Evolutionary conservation across 1,140 invertebrate species (phyloP).

Genomic region (Thaumatotibia leucotreta): DNA sequence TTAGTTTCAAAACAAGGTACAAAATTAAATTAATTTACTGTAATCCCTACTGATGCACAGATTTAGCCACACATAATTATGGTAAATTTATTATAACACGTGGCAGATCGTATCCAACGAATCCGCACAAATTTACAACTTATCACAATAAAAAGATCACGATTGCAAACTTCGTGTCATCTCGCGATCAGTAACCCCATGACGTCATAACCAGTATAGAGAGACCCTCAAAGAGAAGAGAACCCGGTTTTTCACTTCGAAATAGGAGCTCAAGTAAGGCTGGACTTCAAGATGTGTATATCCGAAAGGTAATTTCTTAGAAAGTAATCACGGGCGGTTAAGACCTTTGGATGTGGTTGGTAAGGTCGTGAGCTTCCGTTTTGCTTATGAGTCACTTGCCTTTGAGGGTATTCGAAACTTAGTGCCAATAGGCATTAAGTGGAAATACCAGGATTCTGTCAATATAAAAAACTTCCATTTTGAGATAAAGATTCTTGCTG

Average conservation of each 20-base stretch:
- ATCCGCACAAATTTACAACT: too few relatives aligned
- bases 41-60: too few relatives aligned
- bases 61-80: too few relatives aligned
- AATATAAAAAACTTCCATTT: too few relatives aligned
- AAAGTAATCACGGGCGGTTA: background rate
- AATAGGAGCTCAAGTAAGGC: constrained; percentile 12
- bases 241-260: background rate
- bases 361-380: constrained; percentile 21
- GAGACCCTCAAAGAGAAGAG: background rate
- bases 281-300: constrained; percentile 16
- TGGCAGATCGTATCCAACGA: background rate
- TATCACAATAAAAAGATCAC: background rate
- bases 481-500: too few relatives aligned
- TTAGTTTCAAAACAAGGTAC: too few relatives aligned
- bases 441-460: too few relatives aligned
- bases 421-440: constrained; percentile 7
- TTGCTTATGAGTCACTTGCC: constrained; percentile 20
- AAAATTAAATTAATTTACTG: too few relatives aligned
- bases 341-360: background rate
- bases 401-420: background rate
- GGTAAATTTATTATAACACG: too few relatives aligned
- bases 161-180: background rate
- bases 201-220: background rate
- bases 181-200: background rate
- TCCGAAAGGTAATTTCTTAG: background rate